Percentiles rank a stretch among this genome's conserved stretches.
These are phyloP conservation scores for Romanomermis culicivorax DNA, from an alignment of 2,888 invertebrate genomes.

Conservation along the genomic window DNA sequence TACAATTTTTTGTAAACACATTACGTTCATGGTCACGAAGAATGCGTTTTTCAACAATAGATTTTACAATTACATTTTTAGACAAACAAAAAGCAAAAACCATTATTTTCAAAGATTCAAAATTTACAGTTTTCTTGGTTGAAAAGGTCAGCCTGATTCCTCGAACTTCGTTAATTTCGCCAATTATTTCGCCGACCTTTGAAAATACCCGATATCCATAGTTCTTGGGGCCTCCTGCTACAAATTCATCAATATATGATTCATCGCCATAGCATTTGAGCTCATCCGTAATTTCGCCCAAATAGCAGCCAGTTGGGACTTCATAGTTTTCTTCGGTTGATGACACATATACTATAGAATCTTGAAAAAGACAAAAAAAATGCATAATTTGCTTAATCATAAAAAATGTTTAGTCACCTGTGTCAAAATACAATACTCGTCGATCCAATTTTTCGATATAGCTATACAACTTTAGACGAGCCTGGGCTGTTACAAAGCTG, in stretches of 20 bases:
- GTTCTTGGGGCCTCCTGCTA: background rate
- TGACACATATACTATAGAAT: background rate
- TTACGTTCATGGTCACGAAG: no score
- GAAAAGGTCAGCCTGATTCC: background rate
- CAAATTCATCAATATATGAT: background rate
- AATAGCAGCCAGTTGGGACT: background rate
- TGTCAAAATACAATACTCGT: slow-evolving; percentile 28
- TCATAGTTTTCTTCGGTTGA: background rate
- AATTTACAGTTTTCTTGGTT: background rate
- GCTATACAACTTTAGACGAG: slow-evolving; percentile 24
- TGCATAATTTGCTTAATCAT: no score
- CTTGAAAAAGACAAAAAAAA: no score
- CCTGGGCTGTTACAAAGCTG: slow-evolving; percentile 26
- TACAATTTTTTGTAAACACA: no score
- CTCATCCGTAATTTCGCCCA: background rate
- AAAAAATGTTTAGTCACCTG: slow-evolving; percentile 12
- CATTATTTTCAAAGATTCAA: background rate
- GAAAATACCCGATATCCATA: background rate
- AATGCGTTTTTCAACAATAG: no score
- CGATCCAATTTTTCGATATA: slow-evolving; percentile 22
- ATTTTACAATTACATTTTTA: no score
- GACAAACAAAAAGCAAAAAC: background rate
- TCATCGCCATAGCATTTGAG: background rate
- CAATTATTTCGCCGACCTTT: background rate
- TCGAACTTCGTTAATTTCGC: background rate